These are phyloP conservation scores for Rotaria socialis DNA, from an alignment of 2,888 invertebrate genomes.

Conservation along the genomic window DNA sequence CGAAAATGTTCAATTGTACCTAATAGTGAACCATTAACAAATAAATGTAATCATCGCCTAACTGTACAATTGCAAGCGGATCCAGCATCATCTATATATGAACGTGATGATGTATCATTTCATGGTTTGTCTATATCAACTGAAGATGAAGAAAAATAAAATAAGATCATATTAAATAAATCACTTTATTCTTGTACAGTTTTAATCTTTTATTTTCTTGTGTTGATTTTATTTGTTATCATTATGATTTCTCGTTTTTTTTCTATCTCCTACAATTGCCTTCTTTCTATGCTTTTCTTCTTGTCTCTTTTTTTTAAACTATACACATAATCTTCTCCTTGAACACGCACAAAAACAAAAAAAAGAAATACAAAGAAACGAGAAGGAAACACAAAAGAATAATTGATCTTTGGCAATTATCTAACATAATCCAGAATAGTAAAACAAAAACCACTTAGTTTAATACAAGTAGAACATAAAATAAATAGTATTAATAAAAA, in stretches of 20 bases:
- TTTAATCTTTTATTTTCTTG: neutral
- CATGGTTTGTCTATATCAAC: slow-evolving; percentile 25
- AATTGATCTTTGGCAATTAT: neutral
- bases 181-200: neutral
- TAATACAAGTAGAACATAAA: neutral
- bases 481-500: neutral
- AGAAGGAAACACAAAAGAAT: neutral
- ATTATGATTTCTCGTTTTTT: neutral
- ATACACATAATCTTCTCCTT: neutral
- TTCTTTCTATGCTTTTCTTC: neutral
- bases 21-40: neutral
- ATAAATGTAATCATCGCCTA: neutral
- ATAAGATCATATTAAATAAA: neutral
- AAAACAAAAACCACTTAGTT: neutral
- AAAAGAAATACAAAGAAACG: neutral
- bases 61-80: neutral
- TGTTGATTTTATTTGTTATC: neutral
- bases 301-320: neutral
- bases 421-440: neutral
- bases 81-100: neutral
- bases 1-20: neutral
- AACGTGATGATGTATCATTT: slow-evolving; percentile 27
- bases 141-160: neutral
- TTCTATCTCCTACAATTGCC: neutral
- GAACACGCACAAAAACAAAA: neutral